These are phyloP conservation scores for Montipora foliosa DNA, from an alignment of 64 coral and sea anemone genomes.

Conservation along the genomic window DNA sequence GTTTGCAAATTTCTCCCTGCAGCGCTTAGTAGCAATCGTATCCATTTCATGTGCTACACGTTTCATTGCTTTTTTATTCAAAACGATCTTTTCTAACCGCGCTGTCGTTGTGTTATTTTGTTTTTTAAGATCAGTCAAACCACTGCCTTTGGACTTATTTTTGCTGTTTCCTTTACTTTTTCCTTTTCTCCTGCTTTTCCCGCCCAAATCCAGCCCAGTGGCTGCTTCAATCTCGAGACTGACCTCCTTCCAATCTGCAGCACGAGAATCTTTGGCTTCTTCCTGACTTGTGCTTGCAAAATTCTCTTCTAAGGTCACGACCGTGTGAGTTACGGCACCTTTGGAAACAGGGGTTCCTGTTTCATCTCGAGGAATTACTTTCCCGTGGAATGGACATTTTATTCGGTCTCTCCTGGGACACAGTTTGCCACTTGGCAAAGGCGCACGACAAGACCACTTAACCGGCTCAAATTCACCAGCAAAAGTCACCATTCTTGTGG, in stretches of 20 bases:
- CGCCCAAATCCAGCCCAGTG: slow-evolving; percentile 89
- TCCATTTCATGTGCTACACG: slow-evolving; percentile 87
- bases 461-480: slow-evolving; percentile 89
- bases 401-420: slow-evolving; percentile 89
- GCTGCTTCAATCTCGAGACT: slow-evolving; percentile 89
- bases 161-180: slow-evolving; percentile 28
- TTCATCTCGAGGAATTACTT: slow-evolving; percentile 91
- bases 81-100: slow-evolving; percentile 87
- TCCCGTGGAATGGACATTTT: slow-evolving; percentile 97
- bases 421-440: slow-evolving; percentile 89
- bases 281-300: background rate
- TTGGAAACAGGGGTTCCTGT: slow-evolving; percentile 55
- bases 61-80: slow-evolving; percentile 76
- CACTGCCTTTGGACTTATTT: slow-evolving; percentile 79
- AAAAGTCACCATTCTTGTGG: slow-evolving; percentile 82
- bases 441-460: slow-evolving; percentile 91
- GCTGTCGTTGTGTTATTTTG: slow-evolving; percentile 73
- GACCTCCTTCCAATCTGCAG: slow-evolving; percentile 72
- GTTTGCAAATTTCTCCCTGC: slow-evolving; percentile 85
- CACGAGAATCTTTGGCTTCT: background rate
- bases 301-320: slow-evolving; percentile 1
- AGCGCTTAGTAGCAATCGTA: slow-evolving; percentile 66
- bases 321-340: background rate
- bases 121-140: slow-evolving; percentile 91
- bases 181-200: slow-evolving; percentile 41